Base-by-base conservation (phyloP, 2,797 vertebrate species). In the Hephaestus fuliginosus region DNA sequence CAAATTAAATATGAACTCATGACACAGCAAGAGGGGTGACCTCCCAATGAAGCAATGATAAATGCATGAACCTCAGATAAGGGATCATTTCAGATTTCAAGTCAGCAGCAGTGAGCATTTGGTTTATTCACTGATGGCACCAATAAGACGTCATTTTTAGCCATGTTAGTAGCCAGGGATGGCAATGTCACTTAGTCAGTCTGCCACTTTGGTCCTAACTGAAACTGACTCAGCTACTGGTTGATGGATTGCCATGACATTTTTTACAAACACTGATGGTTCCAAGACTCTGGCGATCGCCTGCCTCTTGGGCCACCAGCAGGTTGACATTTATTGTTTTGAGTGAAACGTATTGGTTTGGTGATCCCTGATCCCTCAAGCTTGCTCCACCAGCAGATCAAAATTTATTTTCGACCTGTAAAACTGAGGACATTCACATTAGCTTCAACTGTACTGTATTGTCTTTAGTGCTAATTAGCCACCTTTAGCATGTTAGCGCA, bases 1-100 rank as follows among this genome's bases (percentile, higher is more conserved):
- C 93, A 91, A 87, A 91, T 91, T 85, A 85, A 90, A 86, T 78
- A 80, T 87, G 88, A 93, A 90, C 86, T 89, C 64, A 72, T 84
- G 84, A 90, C 88, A 82, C 70, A 77, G 77, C 49, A 28, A 73
- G 69, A 81, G 41, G 69, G 66, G 55, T 41, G 52, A 82, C 76
- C 64, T 85, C 82, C 75, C 62, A 62, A 11, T 65, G 55, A 30
- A 77, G 82, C 52, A 60, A 75, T 60, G 77, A 83, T 74, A 80
- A 81, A 83, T 69, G 48, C 65, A 61, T 69, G 14, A 70, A 71
- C 46, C 60, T 76, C 62, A 78, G 48, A 76, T 48, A 43, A 68
- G 5, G 28, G 20, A n/a, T 80, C 5, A 28, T 73, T 58, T 64
- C 4, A 36, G 51, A 53, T 53, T 61, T 51, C 3, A 64, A 62